Base-by-base conservation (phyloP, 2,797 vertebrate genomes). In the Trematomus bernacchii region DNA sequence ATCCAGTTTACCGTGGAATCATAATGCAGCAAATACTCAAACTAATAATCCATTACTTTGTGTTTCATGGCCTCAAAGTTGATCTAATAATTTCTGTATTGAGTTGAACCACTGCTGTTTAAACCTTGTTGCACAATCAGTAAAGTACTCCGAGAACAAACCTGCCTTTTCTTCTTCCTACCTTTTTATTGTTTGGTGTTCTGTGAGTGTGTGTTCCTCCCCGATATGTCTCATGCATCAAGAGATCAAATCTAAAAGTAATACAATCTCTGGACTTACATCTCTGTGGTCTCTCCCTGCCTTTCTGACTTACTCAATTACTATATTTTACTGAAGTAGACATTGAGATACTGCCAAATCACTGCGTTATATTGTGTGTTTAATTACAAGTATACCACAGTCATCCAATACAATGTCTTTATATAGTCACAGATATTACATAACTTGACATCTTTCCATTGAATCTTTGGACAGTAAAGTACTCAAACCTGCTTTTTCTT, bases 221-320 rank as follows among this genome's bases (percentile, higher is more conserved):
- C 30, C 44, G 18, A 16, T 71, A 48, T 65, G 75, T 69, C 79
- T 83, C 87, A 80, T 85, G 80, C 82, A 86, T 88, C 82, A 74
- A 81, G 42, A 87, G 73, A 91, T 88, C 79, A 87, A 87, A 89
- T 89, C 83, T 82, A 83, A 87, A 85, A 86, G 77, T 80, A 86
- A 89, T 88, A 75, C 83, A 80, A 85, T 86, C 73, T 87, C 59
- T 84, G 73, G 69, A 79, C 87, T 68, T 75, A 76, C 68, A 78
- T 83, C 66, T 27, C 3, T 81, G 19, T 19, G 73, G 30, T 85
- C 78, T 27, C 27, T 27, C 27, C 4, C 27, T 27, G 27, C 23
- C 23, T 23, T 23, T 23, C 3, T 23, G 3, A 27, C 27, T 27
- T 27, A 4, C 27, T 27, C 27, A 27, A 27, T 4, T 27, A 27